Conservation (phyloP, 1,140 invertebrate genomes). For the Forficula auricularia region DNA sequence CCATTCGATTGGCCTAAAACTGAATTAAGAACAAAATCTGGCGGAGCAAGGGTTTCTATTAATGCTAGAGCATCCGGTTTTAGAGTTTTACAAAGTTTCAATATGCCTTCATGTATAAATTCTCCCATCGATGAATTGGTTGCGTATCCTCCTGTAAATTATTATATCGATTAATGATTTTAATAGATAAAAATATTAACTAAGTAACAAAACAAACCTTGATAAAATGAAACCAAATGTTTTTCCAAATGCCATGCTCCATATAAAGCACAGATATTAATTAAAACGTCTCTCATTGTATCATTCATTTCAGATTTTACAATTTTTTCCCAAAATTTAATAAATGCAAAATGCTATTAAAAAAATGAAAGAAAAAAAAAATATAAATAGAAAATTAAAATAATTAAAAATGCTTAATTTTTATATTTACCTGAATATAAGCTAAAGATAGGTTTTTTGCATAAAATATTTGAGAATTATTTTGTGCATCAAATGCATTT, state of each 20-base stretch:
- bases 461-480: conserved; percentile 55
- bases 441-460: conserved; percentile 46
- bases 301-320: conserved; percentile 14
- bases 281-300: conserved; percentile 32
- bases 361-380: no score
- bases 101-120: conserved; percentile 34
- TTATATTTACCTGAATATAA: conserved; percentile 34
- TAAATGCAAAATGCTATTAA: no score
- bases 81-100: conserved; percentile 38
- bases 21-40: conserved; percentile 73
- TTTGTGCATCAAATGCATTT: conserved; percentile 45
- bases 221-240: conserved; percentile 55
- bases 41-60: conserved; percentile 67
- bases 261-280: conserved; percentile 48
- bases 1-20: conserved; percentile 67
- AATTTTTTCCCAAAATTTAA: no score
- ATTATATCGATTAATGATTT: background rate
- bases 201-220: conserved; percentile 23
- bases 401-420: background rate
- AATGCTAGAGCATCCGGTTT: conserved; percentile 56
- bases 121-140: conserved; percentile 26
- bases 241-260: conserved; percentile 53
- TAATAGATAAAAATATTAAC: background rate
- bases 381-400: conserved; percentile 1
- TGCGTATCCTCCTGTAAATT: conserved; percentile 25